A percentile compares a stretch with the other conserved stretches of the same genome.
Evolutionary conservation across 2,888 invertebrate species (phyloP).

Genomic region (Pachydiplax longipennis): DNA sequence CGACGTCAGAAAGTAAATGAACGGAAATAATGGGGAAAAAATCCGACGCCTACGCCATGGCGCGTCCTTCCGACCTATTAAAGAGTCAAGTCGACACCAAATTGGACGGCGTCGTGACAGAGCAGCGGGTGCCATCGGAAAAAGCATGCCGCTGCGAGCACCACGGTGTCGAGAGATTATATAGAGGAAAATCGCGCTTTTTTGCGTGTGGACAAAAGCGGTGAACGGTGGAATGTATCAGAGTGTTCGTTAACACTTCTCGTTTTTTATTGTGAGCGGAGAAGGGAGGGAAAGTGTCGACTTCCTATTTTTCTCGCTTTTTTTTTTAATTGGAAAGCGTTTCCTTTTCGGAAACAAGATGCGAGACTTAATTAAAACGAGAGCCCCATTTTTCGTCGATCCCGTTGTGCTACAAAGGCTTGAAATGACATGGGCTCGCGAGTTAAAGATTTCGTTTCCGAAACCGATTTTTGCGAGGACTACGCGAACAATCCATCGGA

Average conservation of each 20-base stretch:
- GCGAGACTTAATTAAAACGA: too few species aligned
- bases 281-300: background rate
- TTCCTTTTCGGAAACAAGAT: too few species aligned
- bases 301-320: background rate
- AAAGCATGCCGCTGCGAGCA: background rate
- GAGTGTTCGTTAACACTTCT: background rate
- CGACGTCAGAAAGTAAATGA: background rate
- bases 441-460: too few species aligned
- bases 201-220: background rate
- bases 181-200: background rate
- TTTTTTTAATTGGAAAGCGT: background rate
- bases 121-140: background rate
- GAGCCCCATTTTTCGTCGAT: too few species aligned
- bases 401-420: too few species aligned
- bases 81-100: background rate
- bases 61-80: background rate
- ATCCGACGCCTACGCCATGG: too few species aligned
- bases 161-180: background rate
- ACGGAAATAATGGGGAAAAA: background rate
- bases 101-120: background rate
- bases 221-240: background rate
- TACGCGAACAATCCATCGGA: too few species aligned
- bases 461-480: too few species aligned
- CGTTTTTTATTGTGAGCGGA: background rate
- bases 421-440: too few species aligned